Evolutionary conservation across 2,797 vertebrate species (phyloP).

Genomic region (Parauchenoglanis punctatus): DNA sequence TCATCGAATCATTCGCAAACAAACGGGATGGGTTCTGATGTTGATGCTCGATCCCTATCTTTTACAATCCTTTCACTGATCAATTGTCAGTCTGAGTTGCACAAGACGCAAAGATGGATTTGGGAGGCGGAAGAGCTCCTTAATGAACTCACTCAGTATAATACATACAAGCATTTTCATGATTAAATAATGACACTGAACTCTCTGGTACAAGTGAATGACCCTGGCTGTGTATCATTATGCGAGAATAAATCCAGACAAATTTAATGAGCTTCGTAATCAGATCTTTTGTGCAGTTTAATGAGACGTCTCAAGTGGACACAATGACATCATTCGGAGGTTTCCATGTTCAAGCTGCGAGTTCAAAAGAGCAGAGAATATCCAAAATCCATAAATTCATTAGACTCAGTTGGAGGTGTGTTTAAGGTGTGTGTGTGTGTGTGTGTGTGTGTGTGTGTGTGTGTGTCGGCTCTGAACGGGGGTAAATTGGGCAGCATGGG

Average conservation of each 20-base stretch:
- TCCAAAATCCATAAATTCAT: background rate
- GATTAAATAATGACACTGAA: background rate
- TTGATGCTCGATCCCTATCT: background rate
- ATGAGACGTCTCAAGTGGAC: slow-evolving; percentile 8
- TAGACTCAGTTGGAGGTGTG: background rate
- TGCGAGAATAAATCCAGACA: background rate
- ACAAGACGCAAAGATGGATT: background rate
- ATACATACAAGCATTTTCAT: background rate
- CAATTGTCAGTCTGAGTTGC: background rate
- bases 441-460: background rate
- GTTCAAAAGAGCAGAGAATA: background rate
- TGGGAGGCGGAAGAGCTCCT: background rate
- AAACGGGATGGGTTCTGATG: background rate
- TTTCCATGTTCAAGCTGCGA: background rate
- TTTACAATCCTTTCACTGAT: background rate
- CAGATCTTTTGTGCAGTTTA: background rate
- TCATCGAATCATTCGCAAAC: background rate
- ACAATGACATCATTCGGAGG: background rate
- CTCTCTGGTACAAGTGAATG: background rate
- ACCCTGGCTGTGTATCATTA: background rate
- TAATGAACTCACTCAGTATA: background rate
- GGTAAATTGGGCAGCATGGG: background rate
- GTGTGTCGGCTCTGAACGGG: background rate
- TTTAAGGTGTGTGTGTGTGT: background rate
- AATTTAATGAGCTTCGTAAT: slow-evolving; percentile 3